Base-by-base conservation (phyloP, 2,888 invertebrate species). In the Nephrotoma flavescens region DNA sequence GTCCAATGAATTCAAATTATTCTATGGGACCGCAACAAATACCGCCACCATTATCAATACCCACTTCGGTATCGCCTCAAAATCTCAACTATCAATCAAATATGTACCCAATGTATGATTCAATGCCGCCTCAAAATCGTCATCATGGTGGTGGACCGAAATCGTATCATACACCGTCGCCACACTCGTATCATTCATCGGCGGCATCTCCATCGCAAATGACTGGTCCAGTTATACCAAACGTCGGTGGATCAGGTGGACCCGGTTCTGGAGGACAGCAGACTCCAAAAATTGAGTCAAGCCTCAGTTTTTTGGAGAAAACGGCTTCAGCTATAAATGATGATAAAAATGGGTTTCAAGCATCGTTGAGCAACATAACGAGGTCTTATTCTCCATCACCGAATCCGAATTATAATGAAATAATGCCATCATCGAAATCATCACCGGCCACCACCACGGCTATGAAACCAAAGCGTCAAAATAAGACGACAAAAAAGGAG, bases 301-400 rank as follows among this genome's bases (percentile, higher is more conserved):
- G 87, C 12, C 86, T 87, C 47, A 87, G 87, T 45, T 87, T 85
- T 83, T 83, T 87, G 11, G 87, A 87, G 45, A 87, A 87, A 86
- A 87, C 87, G 0, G 85, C 87, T 1, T 87, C 87, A 11, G 85
- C 87, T 12, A 87, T 87, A 42, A 86, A 87, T 83, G 87, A 87
- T 45, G 83, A 85, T 86, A 86, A 87, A 83, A 87, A 86, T 52
- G 87, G 41, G 9, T 87, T 87, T 19, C 86, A 87, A 57, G 87
- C 87, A 86, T 87, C 87, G 7, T n/a, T 87, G 1, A 87, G 87
- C 41, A 86, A 87, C 83, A 87, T 87, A 41, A 87, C 87, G n/a
- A 12, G 86, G 7, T 57, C 86, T 0, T 86, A 83, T 86, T 83
- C 86, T 3, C 83, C 86, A 41, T 31, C 83, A 41, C 83, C 83